These are phyloP conservation scores for Fragum fragum DNA, from an alignment of 2,888 invertebrate genomes.

Conservation along the genomic window DNA sequence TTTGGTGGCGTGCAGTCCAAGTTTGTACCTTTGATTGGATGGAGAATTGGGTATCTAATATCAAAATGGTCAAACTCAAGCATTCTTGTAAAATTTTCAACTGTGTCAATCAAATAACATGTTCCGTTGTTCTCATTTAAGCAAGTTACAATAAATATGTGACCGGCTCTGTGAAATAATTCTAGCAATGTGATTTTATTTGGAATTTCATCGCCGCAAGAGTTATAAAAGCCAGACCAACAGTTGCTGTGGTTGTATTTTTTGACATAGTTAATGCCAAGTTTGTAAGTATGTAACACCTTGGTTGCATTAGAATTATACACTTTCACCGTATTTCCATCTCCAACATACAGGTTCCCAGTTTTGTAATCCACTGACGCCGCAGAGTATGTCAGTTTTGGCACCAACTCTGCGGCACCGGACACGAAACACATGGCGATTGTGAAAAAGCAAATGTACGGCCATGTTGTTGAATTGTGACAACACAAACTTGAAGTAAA, in stretches of 20 bases:
- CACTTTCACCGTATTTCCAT: conserved; percentile 8
- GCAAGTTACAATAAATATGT: not conserved
- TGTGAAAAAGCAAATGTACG: too few relatives aligned
- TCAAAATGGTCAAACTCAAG: not conserved
- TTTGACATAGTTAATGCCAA: not conserved
- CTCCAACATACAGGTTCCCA: conserved; percentile 3
- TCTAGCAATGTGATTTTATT: conserved; percentile 10
- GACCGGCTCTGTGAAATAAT: not conserved
- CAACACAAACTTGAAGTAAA: too few relatives aligned
- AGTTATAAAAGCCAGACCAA: not conserved
- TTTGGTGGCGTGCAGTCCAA: not conserved
- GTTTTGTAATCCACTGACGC: not conserved
- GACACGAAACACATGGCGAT: too few relatives aligned
- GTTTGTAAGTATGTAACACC: not conserved
- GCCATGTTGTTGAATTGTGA: too few relatives aligned
- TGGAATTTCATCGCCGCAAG: not conserved
- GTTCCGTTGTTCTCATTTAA: conserved; percentile 4
- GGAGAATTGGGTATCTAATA: not conserved
- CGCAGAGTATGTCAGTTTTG: not conserved
- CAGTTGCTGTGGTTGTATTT: conserved; percentile 9
- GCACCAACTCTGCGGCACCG: not conserved
- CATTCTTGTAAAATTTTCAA: not conserved
- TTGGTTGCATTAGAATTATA: not conserved
- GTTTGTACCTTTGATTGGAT: not conserved
- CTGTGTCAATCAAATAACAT: not conserved